Evolutionary conservation across 2,113 vertebrate species (phyloP).

Genomic region (Caranx ignobilis): DNA sequence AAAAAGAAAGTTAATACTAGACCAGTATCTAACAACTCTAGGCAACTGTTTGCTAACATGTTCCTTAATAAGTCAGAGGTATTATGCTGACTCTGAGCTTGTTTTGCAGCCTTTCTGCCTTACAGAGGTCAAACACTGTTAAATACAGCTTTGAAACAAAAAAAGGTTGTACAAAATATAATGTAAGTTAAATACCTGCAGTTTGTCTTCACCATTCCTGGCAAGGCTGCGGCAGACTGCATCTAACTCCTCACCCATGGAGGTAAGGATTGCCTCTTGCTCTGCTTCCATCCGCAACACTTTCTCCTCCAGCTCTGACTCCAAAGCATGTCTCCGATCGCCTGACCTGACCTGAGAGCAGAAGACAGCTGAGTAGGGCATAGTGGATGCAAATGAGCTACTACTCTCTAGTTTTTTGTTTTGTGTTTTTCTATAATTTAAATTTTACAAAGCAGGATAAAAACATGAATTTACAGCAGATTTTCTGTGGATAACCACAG

Average conservation of each 20-base stretch:
- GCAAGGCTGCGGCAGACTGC: constrained; percentile 87
- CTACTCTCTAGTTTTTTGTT: neutral
- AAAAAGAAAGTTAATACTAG: neutral
- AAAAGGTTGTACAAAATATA: neutral
- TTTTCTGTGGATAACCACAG: neutral
- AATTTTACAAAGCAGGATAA: neutral
- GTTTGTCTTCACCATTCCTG: constrained; percentile 87
- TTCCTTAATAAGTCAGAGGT: neutral
- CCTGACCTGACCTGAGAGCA: constrained; percentile 67
- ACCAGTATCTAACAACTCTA: neutral
- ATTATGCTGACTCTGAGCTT: neutral
- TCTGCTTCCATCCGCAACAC: constrained; percentile 87
- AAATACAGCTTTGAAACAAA: neutral
- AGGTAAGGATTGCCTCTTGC: constrained; percentile 87
- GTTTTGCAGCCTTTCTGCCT: neutral
- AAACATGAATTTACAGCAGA: neutral
- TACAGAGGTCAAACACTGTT: neutral
- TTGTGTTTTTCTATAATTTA: too few species aligned
- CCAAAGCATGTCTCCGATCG: constrained; percentile 81
- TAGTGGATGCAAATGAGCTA: neutral
- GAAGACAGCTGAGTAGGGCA: neutral
- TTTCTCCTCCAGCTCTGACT: constrained; percentile 87
- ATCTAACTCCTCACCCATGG: constrained; percentile 91
- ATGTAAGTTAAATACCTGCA: constrained; percentile 86
- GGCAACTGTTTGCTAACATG: neutral